These are phyloP conservation scores for Drosophila pandora DNA, from an alignment of 1,140 invertebrate genomes.

Conservation along the genomic window DNA sequence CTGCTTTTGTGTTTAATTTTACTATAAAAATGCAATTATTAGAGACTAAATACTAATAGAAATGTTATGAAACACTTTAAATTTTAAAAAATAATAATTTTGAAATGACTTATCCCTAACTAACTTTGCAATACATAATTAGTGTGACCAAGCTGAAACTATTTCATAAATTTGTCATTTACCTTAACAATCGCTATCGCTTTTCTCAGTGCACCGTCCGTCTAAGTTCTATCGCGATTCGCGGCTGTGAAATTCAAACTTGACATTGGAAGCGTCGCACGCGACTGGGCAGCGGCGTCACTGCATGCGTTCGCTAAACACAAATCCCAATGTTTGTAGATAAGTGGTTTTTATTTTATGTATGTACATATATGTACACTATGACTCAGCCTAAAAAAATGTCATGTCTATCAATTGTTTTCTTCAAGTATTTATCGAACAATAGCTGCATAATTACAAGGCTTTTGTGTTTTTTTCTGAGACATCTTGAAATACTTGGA, in stretches of 20 bases:
- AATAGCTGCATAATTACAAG: not conserved
- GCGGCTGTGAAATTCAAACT: conserved; percentile 35
- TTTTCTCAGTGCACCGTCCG: not conserved
- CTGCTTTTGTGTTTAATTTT: too few relatives aligned
- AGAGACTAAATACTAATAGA: too few relatives aligned
- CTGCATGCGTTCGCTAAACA: conserved; percentile 12
- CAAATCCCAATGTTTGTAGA: conserved; percentile 2
- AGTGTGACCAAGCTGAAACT: too few relatives aligned
- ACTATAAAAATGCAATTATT: too few relatives aligned
- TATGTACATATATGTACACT: not conserved
- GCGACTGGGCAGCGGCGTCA: conserved; percentile 28
- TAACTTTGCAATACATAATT: too few relatives aligned
- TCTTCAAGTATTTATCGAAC: conserved; percentile 3
- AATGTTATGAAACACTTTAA: too few relatives aligned
- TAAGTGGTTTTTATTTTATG: too few relatives aligned
- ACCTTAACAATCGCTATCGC: not conserved
- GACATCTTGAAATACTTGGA: not conserved
- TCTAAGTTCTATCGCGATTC: conserved; percentile 5
- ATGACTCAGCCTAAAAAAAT: conserved; percentile 25
- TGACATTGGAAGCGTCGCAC: conserved; percentile 61
- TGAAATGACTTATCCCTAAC: too few relatives aligned
- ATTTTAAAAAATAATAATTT: too few relatives aligned
- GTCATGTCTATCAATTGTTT: not conserved
- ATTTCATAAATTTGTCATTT: too few relatives aligned
- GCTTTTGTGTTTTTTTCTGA: not conserved